These are phyloP conservation scores for Cecropterus lyciades DNA, from an alignment of 1,140 invertebrate species.

Conservation along the genomic window DNA sequence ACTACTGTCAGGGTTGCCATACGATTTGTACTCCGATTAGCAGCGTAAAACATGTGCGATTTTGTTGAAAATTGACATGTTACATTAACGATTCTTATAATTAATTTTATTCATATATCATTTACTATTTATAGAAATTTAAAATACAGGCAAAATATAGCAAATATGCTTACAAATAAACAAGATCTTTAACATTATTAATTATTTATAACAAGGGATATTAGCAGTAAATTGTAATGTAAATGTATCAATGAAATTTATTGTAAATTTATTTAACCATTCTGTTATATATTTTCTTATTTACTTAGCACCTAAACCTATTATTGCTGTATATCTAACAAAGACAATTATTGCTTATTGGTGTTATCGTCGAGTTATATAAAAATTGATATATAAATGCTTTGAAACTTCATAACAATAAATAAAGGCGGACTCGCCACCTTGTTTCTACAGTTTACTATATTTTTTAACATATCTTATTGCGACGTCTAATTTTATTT, in stretches of 20 bases:
- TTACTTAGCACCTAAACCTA: slow-evolving; percentile 8
- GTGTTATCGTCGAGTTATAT: slow-evolving; percentile 6
- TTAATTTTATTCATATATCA: too few relatives aligned
- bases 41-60: background rate
- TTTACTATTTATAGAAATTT: too few relatives aligned
- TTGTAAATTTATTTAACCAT: background rate
- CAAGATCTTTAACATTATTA: too few relatives aligned
- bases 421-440: slow-evolving; percentile 10
- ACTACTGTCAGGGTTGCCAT: slow-evolving; percentile 24
- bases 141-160: too few relatives aligned
- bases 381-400: slow-evolving; percentile 12
- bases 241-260: background rate
- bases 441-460: background rate
- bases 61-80: background rate
- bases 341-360: slow-evolving; percentile 23
- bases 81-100: too few relatives aligned
- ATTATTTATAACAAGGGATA: too few relatives aligned
- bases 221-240: background rate
- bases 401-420: slow-evolving; percentile 25
- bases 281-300: background rate
- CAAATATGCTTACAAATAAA: too few relatives aligned
- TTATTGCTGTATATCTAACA: slow-evolving; percentile 6
- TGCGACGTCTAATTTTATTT: background rate
- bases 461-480: background rate
- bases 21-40: slow-evolving; percentile 17